phyloP scores from a whole-genome alignment of 2,888 invertebrate species.

The Pasiphila rectangulata region DNA sequence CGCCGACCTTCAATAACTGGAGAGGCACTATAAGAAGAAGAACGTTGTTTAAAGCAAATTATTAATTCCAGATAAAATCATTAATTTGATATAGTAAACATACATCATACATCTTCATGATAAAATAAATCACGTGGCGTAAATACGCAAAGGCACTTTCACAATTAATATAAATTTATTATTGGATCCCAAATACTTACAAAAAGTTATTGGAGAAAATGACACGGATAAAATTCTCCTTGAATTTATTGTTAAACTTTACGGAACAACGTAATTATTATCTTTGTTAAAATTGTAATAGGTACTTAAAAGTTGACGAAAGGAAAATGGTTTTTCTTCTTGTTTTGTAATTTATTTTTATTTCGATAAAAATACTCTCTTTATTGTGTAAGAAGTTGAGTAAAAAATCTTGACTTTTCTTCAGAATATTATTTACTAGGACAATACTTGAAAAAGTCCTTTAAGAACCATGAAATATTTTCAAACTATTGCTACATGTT shows the following conservation, averaged over 20 bases:
- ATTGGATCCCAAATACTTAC: constrained; percentile 19
- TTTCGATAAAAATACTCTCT: constrained; percentile 8
- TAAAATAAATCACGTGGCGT: constrained; percentile 9
- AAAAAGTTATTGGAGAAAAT: constrained; percentile 27
- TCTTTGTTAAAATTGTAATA: constrained; percentile 26
- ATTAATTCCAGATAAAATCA: too few species aligned
- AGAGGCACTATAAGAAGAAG: too few species aligned
- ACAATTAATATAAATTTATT: constrained; percentile 21
- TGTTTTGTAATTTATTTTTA: constrained; percentile 19
- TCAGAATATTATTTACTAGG: too few species aligned
- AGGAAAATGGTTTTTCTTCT: constrained; percentile 25
- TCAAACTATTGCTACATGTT: constrained; percentile 27
- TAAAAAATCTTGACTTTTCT: too few species aligned
- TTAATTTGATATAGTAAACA: background rate
- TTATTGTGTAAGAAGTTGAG: constrained; percentile 8
- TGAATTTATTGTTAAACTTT: constrained; percentile 28
- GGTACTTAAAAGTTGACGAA: constrained; percentile 27
- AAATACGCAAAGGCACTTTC: constrained; percentile 8
- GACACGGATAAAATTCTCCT: constrained; percentile 24
- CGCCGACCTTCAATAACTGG: too few species aligned
- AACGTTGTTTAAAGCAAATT: too few species aligned
- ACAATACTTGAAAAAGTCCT: background rate
- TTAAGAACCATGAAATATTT: constrained; percentile 5
- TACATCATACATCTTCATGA: background rate
- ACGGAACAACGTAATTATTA: constrained; percentile 30